These are phyloP conservation scores for Parazoanthus darwini DNA, from an alignment of 92 coral and sea anemone genomes.

Conservation along the genomic window DNA sequence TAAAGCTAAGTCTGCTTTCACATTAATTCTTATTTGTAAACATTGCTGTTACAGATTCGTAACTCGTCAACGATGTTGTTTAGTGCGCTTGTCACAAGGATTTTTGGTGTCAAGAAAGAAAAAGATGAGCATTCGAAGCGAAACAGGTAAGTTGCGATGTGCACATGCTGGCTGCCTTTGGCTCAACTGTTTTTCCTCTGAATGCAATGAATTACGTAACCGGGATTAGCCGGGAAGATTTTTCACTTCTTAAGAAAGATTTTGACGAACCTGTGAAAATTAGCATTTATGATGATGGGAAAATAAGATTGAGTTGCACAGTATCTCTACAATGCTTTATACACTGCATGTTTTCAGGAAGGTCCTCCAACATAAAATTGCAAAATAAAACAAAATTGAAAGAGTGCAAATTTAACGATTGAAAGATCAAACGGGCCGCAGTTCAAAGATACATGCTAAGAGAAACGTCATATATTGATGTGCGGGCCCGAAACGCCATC, in stretches of 20 bases:
- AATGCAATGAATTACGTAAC: background rate
- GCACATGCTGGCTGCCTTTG: background rate
- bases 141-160: conserved; percentile 58
- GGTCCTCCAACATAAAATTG: background rate
- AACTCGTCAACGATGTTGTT: conserved; percentile 93
- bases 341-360: too few relatives aligned
- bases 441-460: background rate
- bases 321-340: background rate
- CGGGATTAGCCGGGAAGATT: background rate
- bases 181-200: background rate
- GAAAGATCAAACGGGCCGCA: background rate
- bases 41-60: conserved; percentile 67
- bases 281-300: background rate
- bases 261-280: background rate
- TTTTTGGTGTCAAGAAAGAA: conserved; percentile 86
- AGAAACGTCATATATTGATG: background rate
- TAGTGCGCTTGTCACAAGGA: conserved; percentile 93
- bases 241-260: background rate
- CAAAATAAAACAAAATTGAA: background rate
- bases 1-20: background rate
- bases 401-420: background rate
- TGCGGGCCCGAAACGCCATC: background rate
- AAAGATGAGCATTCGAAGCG: conserved; percentile 87
- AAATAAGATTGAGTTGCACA: background rate
- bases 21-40: background rate